Evolutionary conservation across 2,888 invertebrate genomes (phyloP), one percentile per base, ranked within the genome.

Genomic region (Pomacea canaliculata): DNA sequence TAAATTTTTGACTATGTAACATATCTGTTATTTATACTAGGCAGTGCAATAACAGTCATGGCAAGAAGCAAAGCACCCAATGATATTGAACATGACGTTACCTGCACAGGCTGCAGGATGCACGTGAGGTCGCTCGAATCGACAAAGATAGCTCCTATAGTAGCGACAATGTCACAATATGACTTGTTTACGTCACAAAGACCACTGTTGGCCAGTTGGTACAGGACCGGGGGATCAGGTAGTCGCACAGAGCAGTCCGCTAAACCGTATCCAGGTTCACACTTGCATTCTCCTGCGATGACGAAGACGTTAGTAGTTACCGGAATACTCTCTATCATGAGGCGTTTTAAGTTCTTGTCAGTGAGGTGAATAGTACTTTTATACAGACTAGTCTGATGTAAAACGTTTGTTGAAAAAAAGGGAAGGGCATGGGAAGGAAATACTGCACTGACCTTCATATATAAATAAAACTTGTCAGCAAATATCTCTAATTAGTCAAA

Each of bases 131-230:
- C 51, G 48, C 78, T 62, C 10, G 81, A 81, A 23, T 77, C 72
- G 7, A 78, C 77, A 78, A 84, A 85, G 12, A 78, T 73, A 7
- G 76, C 78, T 5, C 85, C 85, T 68, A 77, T 80, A 0, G 82
- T 69, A 13, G 46, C 37, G 12, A 84, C 67, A 13, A 67, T 59
- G 27, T 80, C 71, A 79, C 85, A 85, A 1, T 13, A n/a, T 12
- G 73, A 76, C 1, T 73, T 68, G n/a, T 76, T 56, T 37, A 81
- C 71, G 67, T 85, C 82, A 83, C 84, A 85, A 8, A 85, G 71
- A n/a, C 82, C 82, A 60, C 73, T 56, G 60, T 79, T 77, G 10
- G 37, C 48, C 9, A 82, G 67, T 18, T 72, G 63, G 59, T 76
- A 78, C 12, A 83, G 66, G 13, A 59, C 71, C 9, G 83, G 83